Evolutionary conservation across 2,888 invertebrate genomes (phyloP), one percentile per base, ranked within the genome.

Genomic region (Merodon equestris): DNA sequence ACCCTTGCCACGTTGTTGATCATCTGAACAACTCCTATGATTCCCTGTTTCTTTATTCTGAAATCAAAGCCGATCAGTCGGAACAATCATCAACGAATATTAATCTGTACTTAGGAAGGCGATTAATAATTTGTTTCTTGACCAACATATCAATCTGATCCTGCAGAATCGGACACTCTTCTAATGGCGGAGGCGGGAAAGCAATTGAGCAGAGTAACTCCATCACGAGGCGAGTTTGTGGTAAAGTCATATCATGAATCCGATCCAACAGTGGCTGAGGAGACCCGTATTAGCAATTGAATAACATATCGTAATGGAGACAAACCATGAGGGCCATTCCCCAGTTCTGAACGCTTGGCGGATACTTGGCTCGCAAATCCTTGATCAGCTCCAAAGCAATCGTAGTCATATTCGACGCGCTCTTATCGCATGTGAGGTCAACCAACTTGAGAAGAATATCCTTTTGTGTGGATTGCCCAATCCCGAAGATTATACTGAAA

Each of bases 91-190:
- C 1, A 68, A 50, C n/a, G n/a, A n/a, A n/a, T n/a, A n/a, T 61
- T 9, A 13, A n/a, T 73, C 83, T 88, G 86, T 86, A 90, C 89
- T 89, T 87, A 15, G 91, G 90, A 82, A 91, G 91, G 1, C 92
- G 91, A 85, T 92, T 93, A 1, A 93, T 92, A 40, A 97, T 89
- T 87, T 96, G 95, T 87, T 97, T 97, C 82, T 93, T 92, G n/a
- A 96, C 92, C 14, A 96, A 89, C 90, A 97, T 96, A 85, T 94
- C 93, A 58, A 97, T 91, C 85, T 96, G 96, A 89, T 95, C 94
- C 86, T 94, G 92, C 42, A 95, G 94, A 87, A 94, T 93, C 85
- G 93, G 91, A 61, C 95, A 91, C 27, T 90, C 90, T 40, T 88
- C 85, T 19, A 87, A 81, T 9, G 85, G 88, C 50, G 87, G 88